Conservation (phyloP, 2,888 invertebrate genomes). For the Idaea dimidiata region DNA sequence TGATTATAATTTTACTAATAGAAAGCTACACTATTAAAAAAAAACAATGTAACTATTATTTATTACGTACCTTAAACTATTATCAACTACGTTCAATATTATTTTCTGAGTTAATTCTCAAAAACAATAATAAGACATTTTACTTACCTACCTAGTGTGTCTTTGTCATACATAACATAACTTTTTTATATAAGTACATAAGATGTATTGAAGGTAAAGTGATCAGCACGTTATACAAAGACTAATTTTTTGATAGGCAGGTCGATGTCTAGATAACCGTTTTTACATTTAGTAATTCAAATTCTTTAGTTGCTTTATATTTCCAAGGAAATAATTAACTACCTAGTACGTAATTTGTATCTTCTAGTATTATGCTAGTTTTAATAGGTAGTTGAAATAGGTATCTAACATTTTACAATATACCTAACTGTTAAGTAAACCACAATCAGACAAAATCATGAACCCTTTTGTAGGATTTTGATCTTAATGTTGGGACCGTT, state of each 20-base stretch:
- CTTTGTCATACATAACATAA: no score
- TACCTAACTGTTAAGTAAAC: slow-evolving; percentile 3
- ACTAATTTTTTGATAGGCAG: slow-evolving; percentile 4
- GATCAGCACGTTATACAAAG: slow-evolving; percentile 14
- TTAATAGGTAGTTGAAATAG: neutral
- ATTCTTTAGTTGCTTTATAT: neutral
- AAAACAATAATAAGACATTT: no score
- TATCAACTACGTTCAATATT: neutral
- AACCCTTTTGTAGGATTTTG: slow-evolving; percentile 21
- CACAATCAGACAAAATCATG: slow-evolving; percentile 40
- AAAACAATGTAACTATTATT: neutral
- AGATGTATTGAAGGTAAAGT: neutral
- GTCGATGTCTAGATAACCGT: neutral
- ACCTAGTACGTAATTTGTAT: slow-evolving; percentile 24
- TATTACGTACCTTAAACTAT: neutral
- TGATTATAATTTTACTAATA: neutral
- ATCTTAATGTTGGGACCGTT: slow-evolving; percentile 45
- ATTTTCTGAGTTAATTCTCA: neutral
- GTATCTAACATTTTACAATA: slow-evolving; percentile 17
- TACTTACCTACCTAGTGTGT: no score
- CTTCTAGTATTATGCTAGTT: neutral
- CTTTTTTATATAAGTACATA: neutral
- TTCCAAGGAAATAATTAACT: slow-evolving; percentile 7
- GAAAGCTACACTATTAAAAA: neutral
- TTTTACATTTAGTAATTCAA: neutral